Conservation (phyloP, 2,797 vertebrate genomes). For the Hydrocynus forskahlii region DNA sequence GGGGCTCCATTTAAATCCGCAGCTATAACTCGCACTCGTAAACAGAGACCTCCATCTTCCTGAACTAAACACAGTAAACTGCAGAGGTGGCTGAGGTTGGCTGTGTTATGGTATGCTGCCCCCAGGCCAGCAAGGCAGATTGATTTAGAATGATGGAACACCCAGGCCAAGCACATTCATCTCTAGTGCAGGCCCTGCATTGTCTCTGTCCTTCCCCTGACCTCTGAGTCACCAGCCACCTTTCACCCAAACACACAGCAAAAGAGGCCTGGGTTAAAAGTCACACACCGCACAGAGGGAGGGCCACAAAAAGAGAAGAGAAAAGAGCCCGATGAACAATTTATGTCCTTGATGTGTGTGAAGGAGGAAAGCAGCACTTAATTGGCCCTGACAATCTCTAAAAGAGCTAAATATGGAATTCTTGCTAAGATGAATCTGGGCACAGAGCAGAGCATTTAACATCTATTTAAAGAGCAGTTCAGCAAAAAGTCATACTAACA, state of each 20-base stretch:
- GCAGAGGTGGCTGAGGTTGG: constrained; percentile 4
- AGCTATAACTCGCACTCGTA: neutral
- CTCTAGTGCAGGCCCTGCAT: constrained; percentile 31
- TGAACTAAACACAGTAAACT: neutral
- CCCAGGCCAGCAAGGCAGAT: constrained; percentile 12
- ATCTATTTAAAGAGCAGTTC: neutral
- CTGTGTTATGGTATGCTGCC: constrained; percentile 10
- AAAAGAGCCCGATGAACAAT: constrained; percentile 24
- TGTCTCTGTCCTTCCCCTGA: constrained; percentile 54
- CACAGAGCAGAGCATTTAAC: neutral
- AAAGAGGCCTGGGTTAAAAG: constrained; percentile 46
- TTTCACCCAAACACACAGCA: constrained; percentile 46
- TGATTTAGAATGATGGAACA: constrained; percentile 54
- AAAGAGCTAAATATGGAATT: constrained; percentile 9
- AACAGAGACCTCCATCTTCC: neutral
- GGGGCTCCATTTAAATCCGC: constrained; percentile 10
- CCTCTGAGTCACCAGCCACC: constrained; percentile 52
- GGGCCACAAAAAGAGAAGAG: constrained; percentile 28
- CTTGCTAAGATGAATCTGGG: neutral
- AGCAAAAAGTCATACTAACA: neutral
- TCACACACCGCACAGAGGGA: constrained; percentile 35
- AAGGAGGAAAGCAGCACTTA: constrained; percentile 33
- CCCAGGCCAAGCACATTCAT: constrained; percentile 36
- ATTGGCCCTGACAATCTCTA: constrained; percentile 2
- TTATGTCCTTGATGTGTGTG: constrained; percentile 28